Evolutionary conservation across 1,140 invertebrate species (phyloP), one percentile per base, ranked within the genome.

Genomic region (Zaprionus ghesquierei): DNA sequence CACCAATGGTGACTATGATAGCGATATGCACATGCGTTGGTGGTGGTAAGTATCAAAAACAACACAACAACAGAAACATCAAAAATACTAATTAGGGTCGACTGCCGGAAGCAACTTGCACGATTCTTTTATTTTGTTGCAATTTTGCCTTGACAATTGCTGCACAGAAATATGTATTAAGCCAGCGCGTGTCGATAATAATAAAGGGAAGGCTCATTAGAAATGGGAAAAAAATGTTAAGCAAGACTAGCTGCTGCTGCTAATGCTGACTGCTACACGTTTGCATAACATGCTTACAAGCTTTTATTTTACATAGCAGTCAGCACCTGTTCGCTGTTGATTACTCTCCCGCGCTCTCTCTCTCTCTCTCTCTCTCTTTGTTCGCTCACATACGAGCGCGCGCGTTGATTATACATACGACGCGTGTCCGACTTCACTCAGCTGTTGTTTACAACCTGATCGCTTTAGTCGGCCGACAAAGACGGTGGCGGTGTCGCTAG

Each of bases 361-460:
- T 20, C 46, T 54, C 38, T 41, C 22, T 44, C 23, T n/a, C 27
- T 35, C 25, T 20, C n/a, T 50, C 29, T 53, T 18, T 20, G 4
- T 50, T 25, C 49, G 44, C 50, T 23, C 51, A 44, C n/a, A 54
- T 27, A 15, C 10, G 41, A 20, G 20, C 13, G 51, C 4, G 46
- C 18, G 54, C 23, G 49, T 41, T 70, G 71, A 77, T 77, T 62
- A 65, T 70, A 68, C 79, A 65, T 70, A 68, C 79, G 75, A 76
- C 68, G 80, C 80, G 76, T 84, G 79, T 69, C 74, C 63, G 60
- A 22, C 46, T 44, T 50, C 46, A 65, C 69, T 84, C 80, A 84
- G 80, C 80, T 84, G 76, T 78, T 84, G 80, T 77, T 84, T 85
- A 84, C 81, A 85, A 73, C 56, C 64, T 73, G 70, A 55, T 74